phyloP scores from a whole-genome alignment of 2,888 invertebrate genomes.

The Nephrotoma flavescens region DNA sequence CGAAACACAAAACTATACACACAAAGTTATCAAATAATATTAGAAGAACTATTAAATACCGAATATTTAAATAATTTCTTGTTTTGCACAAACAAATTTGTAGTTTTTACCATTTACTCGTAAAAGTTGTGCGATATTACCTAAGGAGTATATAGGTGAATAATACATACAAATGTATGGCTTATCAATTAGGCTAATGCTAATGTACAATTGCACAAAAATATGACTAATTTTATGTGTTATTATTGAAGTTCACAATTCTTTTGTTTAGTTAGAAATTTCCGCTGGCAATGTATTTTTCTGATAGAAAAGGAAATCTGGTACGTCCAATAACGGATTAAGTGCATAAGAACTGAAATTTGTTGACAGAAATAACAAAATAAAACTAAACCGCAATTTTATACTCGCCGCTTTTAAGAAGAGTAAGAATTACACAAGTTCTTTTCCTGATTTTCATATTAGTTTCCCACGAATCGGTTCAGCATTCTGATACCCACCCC shows the following conservation, averaged over 20 bases:
- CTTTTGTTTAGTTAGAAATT: background rate
- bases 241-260: background rate
- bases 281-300: background rate
- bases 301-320: background rate
- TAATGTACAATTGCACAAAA: background rate
- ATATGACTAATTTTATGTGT: background rate
- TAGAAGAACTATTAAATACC: background rate
- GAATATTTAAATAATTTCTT: background rate
- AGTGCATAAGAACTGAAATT: too few relatives aligned
- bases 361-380: too few relatives aligned
- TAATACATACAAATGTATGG: background rate
- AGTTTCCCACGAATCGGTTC: too few relatives aligned
- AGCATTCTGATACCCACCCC: too few relatives aligned
- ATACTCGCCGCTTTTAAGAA: too few relatives aligned
- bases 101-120: background rate
- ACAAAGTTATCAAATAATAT: background rate
- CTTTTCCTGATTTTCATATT: too few relatives aligned
- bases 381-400: too few relatives aligned
- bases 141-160: background rate
- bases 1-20: background rate
- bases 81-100: background rate
- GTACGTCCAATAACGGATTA: background rate
- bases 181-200: background rate
- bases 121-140: background rate
- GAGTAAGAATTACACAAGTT: too few relatives aligned